Percentiles rank a stretch among this genome's conserved stretches.
phyloP scores from a whole-genome alignment of 2,797 vertebrate species.

The Podarcis lilfordi region DNA sequence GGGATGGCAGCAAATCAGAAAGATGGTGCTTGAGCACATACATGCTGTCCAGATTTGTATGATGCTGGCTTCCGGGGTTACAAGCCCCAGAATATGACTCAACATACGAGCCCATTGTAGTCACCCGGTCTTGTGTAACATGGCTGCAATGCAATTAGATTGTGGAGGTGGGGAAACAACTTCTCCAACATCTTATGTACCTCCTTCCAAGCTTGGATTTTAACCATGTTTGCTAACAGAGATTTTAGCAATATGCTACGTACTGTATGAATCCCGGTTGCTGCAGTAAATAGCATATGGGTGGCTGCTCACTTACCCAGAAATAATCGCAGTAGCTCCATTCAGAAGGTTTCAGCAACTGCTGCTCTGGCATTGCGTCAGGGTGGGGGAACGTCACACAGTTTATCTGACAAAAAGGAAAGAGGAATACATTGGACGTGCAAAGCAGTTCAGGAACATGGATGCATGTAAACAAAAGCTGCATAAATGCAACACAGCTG shows the following conservation, averaged over 20 bases:
- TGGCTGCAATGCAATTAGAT: neutral
- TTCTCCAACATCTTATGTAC: neutral
- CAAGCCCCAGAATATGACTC: neutral
- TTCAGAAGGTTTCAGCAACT: slow-evolving; percentile 93
- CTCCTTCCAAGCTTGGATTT: slow-evolving; percentile 17
- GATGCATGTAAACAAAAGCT: slow-evolving; percentile 26
- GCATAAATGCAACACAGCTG: slow-evolving; percentile 36
- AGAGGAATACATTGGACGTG: neutral
- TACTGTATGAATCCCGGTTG: slow-evolving; percentile 33
- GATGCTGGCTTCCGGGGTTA: no score
- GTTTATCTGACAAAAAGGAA: slow-evolving; percentile 84
- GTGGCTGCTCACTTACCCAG: slow-evolving; percentile 86
- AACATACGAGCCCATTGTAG: neutral
- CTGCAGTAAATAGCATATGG: slow-evolving; percentile 54
- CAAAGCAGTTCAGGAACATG: slow-evolving; percentile 19
- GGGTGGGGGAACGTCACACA: slow-evolving; percentile 94
- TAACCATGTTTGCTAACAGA: slow-evolving; percentile 30
- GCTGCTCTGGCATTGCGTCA: slow-evolving; percentile 89
- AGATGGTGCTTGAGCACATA: neutral
- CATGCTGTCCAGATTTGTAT: neutral
- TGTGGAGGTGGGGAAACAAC: neutral
- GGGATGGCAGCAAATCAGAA: neutral
- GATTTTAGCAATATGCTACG: slow-evolving; percentile 35
- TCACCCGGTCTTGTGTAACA: neutral
- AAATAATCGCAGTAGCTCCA: slow-evolving; percentile 99